Evolutionary conservation across 2,113 vertebrate species (phyloP).

Genomic region (Candoia aspera): DNA sequence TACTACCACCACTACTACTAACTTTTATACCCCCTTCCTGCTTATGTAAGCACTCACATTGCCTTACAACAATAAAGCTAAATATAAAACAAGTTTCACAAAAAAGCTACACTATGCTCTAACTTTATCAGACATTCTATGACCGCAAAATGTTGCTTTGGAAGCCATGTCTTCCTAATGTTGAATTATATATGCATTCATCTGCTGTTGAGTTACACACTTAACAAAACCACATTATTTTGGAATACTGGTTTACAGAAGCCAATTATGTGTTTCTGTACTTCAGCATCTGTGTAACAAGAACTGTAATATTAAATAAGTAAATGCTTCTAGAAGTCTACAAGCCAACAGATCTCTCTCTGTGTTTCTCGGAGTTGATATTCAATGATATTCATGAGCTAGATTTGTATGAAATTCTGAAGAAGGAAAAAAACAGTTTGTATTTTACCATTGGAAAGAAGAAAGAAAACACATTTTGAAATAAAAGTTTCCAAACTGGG

Average conservation of each 20-base stretch:
- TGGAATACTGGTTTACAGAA: background rate
- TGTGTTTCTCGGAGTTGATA: background rate
- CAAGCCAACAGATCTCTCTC: background rate
- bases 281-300: background rate
- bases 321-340: background rate
- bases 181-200: background rate
- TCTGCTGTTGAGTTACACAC: background rate
- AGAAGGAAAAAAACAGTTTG: background rate
- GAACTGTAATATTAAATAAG: background rate
- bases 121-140: background rate
- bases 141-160: background rate
- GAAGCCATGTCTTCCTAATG: background rate
- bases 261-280: no score
- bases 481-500: background rate
- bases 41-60: background rate
- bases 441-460: background rate
- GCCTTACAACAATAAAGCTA: background rate
- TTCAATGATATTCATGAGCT: background rate
- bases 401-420: background rate
- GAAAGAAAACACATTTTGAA: background rate
- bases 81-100: background rate
- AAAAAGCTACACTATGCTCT: background rate
- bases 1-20: background rate
- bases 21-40: background rate
- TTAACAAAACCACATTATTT: background rate